A percentile compares a stretch with the other conserved stretches of the same genome.
Conservation (phyloP, 2,113 vertebrate genomes). For the Peromyscus leucopus region DNA sequence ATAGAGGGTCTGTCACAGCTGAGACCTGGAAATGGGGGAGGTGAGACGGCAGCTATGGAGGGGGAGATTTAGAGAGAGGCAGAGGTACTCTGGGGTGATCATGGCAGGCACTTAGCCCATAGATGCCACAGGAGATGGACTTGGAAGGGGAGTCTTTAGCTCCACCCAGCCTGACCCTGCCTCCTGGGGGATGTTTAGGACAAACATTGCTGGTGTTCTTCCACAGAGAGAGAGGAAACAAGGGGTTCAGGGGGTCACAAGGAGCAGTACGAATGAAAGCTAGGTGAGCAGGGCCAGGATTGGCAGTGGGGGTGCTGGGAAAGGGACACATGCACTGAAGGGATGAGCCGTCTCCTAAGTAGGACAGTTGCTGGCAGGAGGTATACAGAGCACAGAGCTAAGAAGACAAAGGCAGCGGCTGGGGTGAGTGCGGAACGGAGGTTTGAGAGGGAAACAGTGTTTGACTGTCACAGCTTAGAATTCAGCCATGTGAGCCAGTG, state of each 20-base stretch:
- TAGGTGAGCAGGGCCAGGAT: background rate
- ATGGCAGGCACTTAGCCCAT: background rate
- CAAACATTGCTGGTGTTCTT: background rate
- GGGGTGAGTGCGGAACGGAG: background rate
- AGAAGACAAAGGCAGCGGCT: background rate
- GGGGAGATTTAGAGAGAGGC: background rate
- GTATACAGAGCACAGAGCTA: rapidly evolving
- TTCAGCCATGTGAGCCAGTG: background rate
- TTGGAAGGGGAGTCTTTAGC: too few relatives aligned
- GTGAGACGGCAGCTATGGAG: background rate
- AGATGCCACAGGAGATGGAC: rapidly evolving
- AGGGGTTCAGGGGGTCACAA: background rate
- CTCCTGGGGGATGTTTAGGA: background rate
- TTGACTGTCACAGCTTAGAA: background rate
- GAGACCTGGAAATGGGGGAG: background rate
- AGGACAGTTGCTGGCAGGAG: background rate
- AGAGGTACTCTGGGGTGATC: background rate
- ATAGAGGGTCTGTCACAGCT: background rate
- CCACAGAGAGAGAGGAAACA: background rate
- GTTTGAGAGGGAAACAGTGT: too few relatives aligned
- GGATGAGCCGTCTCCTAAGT: background rate
- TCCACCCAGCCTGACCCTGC: background rate
- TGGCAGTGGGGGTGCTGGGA: rapidly evolving
- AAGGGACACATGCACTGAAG: rapidly evolving
- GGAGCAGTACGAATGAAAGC: background rate